phyloP scores from a whole-genome alignment of 2,797 vertebrate genomes.

The Pelodytes ibericus region DNA sequence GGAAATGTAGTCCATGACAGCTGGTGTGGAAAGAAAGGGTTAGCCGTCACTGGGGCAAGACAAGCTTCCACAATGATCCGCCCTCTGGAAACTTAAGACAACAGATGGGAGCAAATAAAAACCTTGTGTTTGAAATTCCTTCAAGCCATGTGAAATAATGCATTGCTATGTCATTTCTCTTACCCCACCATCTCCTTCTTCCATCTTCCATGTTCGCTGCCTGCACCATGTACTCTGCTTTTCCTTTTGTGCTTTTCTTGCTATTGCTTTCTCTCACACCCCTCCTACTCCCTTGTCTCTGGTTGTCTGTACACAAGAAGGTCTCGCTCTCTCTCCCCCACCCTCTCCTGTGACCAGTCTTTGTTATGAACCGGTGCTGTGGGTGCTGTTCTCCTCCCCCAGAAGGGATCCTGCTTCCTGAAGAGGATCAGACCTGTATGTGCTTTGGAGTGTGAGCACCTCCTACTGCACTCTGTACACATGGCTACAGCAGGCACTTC shows the following conservation, averaged over 20 bases:
- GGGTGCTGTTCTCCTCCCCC: slow-evolving; percentile 5
- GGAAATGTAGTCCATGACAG: too few species aligned
- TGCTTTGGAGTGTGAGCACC: slow-evolving; percentile 12
- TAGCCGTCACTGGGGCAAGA: not conserved
- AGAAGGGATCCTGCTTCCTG: slow-evolving; percentile 21
- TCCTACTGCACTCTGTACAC: slow-evolving; percentile 23
- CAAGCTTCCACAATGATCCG: not conserved
- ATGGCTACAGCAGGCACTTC: not conserved
- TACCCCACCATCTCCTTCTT: slow-evolving; percentile 40
- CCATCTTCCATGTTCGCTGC: slow-evolving; percentile 41
- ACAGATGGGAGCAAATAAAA: not conserved
- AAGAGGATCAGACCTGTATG: slow-evolving; percentile 9
- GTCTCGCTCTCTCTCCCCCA: slow-evolving; percentile 9
- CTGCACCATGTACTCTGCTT: slow-evolving; percentile 20
- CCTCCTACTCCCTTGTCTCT: slow-evolving; percentile 2
- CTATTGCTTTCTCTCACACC: slow-evolving; percentile 4
- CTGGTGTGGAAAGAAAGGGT: too few species aligned
- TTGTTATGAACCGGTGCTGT: slow-evolving; percentile 18
- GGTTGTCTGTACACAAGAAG: slow-evolving; percentile 12
- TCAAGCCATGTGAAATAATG: not conserved
- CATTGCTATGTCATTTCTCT: not conserved
- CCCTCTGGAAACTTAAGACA: slow-evolving; percentile 1
- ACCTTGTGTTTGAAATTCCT: not conserved
- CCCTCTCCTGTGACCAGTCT: slow-evolving; percentile 16
- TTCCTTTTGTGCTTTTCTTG: slow-evolving; percentile 20